Base-by-base conservation (phyloP, 2,797 vertebrate species). In the Crenichthys baileyi region DNA sequence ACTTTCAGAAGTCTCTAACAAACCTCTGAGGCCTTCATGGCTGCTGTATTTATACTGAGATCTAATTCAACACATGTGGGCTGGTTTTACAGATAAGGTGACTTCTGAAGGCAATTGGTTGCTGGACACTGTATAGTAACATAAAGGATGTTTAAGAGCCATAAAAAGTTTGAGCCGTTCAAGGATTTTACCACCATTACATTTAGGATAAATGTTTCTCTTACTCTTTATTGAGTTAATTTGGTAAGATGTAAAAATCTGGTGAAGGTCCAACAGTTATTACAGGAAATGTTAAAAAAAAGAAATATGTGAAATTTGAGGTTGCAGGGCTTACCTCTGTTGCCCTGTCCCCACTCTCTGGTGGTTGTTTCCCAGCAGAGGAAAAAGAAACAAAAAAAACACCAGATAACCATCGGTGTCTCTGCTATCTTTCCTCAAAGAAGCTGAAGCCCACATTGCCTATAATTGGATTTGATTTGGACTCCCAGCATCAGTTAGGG, bases 381-480 rank as follows among this genome's bases (percentile, higher is more conserved):
- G 39, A 68, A 63, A 68, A 71, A 61, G 71, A 70, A 61, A 65
- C 68, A 56, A 65, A 73, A 78, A 78, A 83, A 78, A 83, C 85
- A 79, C 70, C 58, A 90, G 92, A 94, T 94, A 94, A 92, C 92
- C 91, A 93, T 92, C 93, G 83, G 84, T 80, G 88, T 90, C 90
- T 92, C 85, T 88, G 73, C 73, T 92, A 91, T 94, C 89, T 87
- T 85, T 89, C 84, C 90, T 93, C 90, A 90, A 88, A 91, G 90
- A 91, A 89, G 88, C 92, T 90, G 88, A 93, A 90, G 90, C 89
- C 92, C 93, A 93, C 91, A 87, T 90, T 85, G 90, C 87, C 91
- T 89, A 87, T 94, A 93, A 94, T 94, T 94, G 93, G 92, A 94
- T 94, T 94, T 88, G 90, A 93, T 93, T 93, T 93, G 91, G 93